Percentiles rank a stretch among this genome's conserved stretches.
Evolutionary conservation across 1,140 invertebrate genomes (phyloP).

Genomic region (Papilio dardanus): DNA sequence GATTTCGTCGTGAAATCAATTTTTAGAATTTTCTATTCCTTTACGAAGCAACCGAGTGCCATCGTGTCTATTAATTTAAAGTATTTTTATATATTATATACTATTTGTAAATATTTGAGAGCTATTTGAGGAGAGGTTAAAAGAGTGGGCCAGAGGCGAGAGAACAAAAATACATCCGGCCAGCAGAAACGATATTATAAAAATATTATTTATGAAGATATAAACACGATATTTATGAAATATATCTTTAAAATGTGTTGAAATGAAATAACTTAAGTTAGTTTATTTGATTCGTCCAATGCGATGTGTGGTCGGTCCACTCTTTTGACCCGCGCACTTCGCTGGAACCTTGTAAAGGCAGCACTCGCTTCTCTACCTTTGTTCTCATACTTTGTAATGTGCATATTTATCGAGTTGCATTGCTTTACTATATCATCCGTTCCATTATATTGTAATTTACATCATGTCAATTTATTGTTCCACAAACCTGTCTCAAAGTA

Average conservation of each 20-base stretch:
- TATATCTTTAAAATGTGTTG: constrained; percentile 43
- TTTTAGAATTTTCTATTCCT: constrained; percentile 49
- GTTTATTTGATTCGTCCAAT: constrained; percentile 63
- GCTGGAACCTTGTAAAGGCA: constrained; percentile 36
- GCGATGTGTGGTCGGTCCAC: constrained; percentile 50
- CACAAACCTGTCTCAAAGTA: background rate
- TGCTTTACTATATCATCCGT: constrained; percentile 69
- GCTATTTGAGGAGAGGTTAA: constrained; percentile 53
- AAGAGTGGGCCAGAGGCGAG: constrained; percentile 62
- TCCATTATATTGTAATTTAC: constrained; percentile 55
- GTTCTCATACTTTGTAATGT: constrained; percentile 51
- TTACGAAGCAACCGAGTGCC: constrained; percentile 77
- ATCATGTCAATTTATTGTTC: background rate
- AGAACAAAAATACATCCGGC: constrained; percentile 68
- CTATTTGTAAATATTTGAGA: constrained; percentile 73
- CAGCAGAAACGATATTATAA: constrained; percentile 54
- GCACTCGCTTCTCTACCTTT: constrained; percentile 45
- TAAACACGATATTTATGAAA: constrained; percentile 47
- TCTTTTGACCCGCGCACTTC: constrained; percentile 53
- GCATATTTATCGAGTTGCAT: constrained; percentile 52
- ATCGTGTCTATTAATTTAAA: constrained; percentile 73
- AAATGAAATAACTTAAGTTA: constrained; percentile 45
- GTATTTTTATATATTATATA: constrained; percentile 68
- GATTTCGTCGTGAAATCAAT: constrained; percentile 21
- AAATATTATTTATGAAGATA: constrained; percentile 46